phyloP scores from a whole-genome alignment of 2,797 vertebrate species.

The Nothura maculosa region DNA sequence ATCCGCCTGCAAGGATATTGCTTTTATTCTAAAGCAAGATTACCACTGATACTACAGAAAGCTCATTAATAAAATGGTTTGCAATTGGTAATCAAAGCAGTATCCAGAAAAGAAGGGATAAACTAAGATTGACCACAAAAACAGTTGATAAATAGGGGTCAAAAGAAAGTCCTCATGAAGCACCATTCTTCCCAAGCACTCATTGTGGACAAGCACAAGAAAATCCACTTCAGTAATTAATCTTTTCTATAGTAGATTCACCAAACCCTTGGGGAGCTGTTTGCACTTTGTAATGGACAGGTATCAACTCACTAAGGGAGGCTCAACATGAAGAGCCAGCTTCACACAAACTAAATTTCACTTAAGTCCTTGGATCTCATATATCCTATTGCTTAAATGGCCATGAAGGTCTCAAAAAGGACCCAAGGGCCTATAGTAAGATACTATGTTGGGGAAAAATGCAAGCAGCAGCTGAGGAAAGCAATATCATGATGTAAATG shows the following conservation, averaged over 20 bases:
- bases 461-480: not conserved
- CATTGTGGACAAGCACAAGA: constrained; percentile 36
- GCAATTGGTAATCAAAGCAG: not conserved
- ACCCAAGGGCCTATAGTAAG: not conserved
- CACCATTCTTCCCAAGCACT: constrained; percentile 2
- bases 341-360: not conserved
- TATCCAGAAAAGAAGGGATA: not conserved
- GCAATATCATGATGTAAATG: not conserved
- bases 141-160: constrained; percentile 21
- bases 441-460: not conserved
- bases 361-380: not conserved
- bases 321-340: not conserved
- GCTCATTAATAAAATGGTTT: not conserved
- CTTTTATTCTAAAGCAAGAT: not conserved
- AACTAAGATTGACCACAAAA: constrained; percentile 19
- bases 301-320: not conserved
- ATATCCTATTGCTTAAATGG: not conserved
- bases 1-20: not conserved
- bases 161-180: constrained; percentile 16
- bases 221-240: not conserved
- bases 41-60: not conserved
- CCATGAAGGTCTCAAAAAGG: not conserved
- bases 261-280: not conserved
- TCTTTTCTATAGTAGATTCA: not conserved
- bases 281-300: not conserved